A percentile compares a stretch with the other conserved stretches of the same genome.
These are phyloP conservation scores for Pseudochromis fuscus DNA, from an alignment of 2,797 vertebrate species.

Conservation along the genomic window DNA sequence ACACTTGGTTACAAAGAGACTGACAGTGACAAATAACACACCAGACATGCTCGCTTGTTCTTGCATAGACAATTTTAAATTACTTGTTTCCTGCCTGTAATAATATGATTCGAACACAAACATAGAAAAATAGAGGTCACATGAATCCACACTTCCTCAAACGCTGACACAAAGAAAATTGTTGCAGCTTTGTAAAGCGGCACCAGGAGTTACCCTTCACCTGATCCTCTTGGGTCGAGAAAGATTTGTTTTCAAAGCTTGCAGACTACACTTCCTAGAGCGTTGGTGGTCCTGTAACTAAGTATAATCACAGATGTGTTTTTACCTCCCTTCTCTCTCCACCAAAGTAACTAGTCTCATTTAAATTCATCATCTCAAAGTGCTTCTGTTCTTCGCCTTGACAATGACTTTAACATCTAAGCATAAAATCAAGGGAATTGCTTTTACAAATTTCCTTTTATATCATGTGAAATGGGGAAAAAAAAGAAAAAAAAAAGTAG, in stretches of 20 bases:
- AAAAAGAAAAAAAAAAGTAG: conserved; percentile 32
- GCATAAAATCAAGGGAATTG: neutral
- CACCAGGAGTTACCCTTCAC: conserved; percentile 56
- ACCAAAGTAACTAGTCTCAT: conserved; percentile 23
- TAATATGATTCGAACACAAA: conserved; percentile 17
- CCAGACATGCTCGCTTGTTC: neutral
- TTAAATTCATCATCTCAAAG: conserved; percentile 41
- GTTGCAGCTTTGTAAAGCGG: conserved; percentile 54
- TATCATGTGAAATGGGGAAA: conserved; percentile 21
- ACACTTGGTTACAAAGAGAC: neutral
- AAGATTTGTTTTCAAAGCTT: conserved; percentile 69
- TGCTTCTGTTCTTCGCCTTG: conserved; percentile 34
- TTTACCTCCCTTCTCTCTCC: conserved; percentile 14
- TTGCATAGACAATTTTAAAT: conserved; percentile 11
- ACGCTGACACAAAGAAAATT: conserved; percentile 34
- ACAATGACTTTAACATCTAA: conserved; percentile 47
- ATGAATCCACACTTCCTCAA: conserved; percentile 32
- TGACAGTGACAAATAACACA: conserved; percentile 39
- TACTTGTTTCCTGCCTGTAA: conserved; percentile 14
- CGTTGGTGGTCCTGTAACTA: conserved; percentile 74
- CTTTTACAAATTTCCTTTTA: conserved; percentile 14
- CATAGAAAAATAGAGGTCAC: conserved; percentile 1
- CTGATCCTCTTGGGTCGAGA: conserved; percentile 50
- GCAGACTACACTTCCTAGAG: conserved; percentile 70
- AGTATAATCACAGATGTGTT: conserved; percentile 80